phyloP scores from a whole-genome alignment of 2,113 vertebrate genomes.

The Oncorhynchus kisutch region DNA sequence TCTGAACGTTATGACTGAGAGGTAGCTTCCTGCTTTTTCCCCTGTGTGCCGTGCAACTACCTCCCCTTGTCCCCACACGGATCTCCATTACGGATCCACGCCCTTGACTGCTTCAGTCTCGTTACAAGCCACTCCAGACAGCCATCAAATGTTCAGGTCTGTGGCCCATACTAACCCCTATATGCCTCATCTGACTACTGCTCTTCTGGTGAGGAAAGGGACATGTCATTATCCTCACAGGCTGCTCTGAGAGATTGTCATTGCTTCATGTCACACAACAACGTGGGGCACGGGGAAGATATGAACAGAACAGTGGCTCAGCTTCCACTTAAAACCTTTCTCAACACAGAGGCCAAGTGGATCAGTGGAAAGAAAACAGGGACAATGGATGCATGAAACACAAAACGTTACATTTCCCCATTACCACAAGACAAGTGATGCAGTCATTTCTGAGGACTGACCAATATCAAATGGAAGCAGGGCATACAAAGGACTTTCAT shows the following conservation, averaged over 20 bases:
- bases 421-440: not conserved
- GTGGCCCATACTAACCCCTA: not conserved
- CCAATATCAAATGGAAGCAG: not conserved
- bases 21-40: not conserved
- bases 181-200: not conserved
- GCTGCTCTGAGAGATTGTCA: slow-evolving; percentile 1
- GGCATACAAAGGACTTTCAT: not conserved
- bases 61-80: not conserved
- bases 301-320: not conserved
- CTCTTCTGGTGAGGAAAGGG: slow-evolving; percentile 3
- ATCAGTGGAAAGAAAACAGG: too few species aligned
- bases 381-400: not conserved
- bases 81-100: slow-evolving; percentile 21
- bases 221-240: slow-evolving; percentile 11
- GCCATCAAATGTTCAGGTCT: slow-evolving; percentile 4
- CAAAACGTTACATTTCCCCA: not conserved
- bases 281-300: not conserved
- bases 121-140: slow-evolving; percentile 5
- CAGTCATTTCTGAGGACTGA: not conserved
- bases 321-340: not conserved
- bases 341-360: too few species aligned
- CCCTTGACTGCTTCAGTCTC: not conserved
- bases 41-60: not conserved
- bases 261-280: not conserved
- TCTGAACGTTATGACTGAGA: slow-evolving; percentile 41